Evolutionary conservation across 2,888 invertebrate species (phyloP).

Genomic region (Phrixothrix hirtus): DNA sequence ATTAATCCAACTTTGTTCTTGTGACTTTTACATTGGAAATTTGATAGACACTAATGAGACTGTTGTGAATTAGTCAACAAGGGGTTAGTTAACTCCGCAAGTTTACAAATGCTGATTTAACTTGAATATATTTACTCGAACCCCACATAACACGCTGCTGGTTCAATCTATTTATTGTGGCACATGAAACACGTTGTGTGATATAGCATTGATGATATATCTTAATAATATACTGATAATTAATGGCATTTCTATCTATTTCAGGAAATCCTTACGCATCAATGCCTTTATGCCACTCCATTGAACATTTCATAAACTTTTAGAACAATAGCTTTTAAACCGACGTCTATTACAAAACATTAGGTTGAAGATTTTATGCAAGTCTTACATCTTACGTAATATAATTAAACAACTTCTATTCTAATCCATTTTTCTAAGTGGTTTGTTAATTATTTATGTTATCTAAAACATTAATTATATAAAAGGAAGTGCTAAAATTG

Average conservation of each 20-base stretch:
- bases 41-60: no score
- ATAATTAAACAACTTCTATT: no score
- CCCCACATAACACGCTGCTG: background rate
- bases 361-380: no score
- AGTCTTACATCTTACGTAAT: no score
- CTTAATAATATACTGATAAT: background rate
- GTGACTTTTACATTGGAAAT: no score
- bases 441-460: no score
- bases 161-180: background rate
- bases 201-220: background rate
- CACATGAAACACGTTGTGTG: background rate
- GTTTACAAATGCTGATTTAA: background rate
- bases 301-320: background rate
- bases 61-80: background rate
- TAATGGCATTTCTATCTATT: background rate
- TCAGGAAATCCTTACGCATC: background rate
- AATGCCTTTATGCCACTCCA: background rate
- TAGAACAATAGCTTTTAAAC: no score
- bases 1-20: no score
- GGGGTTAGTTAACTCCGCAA: background rate
- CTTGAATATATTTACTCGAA: background rate
- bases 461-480: no score
- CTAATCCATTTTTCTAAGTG: no score
- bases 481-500: no score
- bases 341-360: no score